phyloP scores from a whole-genome alignment of 2,113 vertebrate genomes.

The Manacus vitellinus region DNA sequence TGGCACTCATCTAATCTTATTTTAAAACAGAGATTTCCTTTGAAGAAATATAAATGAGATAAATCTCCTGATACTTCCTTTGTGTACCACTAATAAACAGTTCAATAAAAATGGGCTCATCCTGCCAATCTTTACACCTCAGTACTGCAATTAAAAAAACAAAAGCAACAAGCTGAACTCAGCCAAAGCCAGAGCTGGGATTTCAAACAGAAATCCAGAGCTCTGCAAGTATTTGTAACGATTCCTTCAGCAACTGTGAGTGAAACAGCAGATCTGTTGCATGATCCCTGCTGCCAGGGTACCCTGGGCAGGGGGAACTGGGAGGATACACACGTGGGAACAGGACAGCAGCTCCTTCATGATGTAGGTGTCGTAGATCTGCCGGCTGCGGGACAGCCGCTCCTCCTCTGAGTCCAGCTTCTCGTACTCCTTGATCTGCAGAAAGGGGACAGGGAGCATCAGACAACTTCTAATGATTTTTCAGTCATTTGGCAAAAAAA shows the following conservation, averaged over 20 bases:
- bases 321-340: constrained; percentile 84
- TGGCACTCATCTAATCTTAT: background rate
- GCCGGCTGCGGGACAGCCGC: constrained; percentile 85
- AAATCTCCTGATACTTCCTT: background rate
- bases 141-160: rapidly evolving
- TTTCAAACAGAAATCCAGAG: background rate
- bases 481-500: background rate
- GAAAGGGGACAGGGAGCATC: background rate
- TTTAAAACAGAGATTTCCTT: background rate
- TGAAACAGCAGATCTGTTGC: background rate
- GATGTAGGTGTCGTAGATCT: constrained; percentile 94
- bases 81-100: rapidly evolving
- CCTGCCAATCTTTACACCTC: too few relatives aligned
- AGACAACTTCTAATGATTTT: background rate
- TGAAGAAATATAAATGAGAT: background rate
- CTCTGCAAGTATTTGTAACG: background rate
- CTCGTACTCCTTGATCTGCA: constrained; percentile 92
- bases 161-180: background rate
- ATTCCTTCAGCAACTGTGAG: background rate
- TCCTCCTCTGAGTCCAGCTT: constrained; percentile 94
- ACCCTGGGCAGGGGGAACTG: rapidly evolving
- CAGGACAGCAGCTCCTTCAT: constrained; percentile 98
- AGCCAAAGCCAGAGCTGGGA: background rate
- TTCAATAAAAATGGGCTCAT: background rate
- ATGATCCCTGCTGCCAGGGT: background rate